Evolutionary conservation across 2,888 invertebrate species (phyloP).

Genomic region (Gastracanthus pulcherrimus): DNA sequence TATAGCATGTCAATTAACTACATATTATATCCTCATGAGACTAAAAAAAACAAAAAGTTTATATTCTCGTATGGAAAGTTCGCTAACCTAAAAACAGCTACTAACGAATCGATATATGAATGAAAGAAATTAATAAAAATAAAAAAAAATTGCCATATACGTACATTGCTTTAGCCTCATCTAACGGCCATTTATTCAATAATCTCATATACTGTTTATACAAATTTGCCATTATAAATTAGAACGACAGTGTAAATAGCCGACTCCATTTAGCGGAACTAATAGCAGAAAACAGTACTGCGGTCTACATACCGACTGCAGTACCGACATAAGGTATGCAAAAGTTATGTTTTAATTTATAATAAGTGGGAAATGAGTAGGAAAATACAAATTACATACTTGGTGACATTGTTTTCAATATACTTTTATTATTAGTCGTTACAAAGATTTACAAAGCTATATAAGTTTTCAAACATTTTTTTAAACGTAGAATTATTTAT

Average conservation of each 20-base stretch:
- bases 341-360: too few relatives aligned
- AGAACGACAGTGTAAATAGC: not conserved
- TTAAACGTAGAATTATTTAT: not conserved
- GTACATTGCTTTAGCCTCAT: slow-evolving; percentile 85
- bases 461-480: not conserved
- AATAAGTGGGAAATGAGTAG: not conserved
- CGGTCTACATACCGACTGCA: too few relatives aligned
- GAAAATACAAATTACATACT: slow-evolving; percentile 8
- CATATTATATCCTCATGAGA: not conserved
- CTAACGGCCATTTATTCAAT: slow-evolving; percentile 89
- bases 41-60: not conserved
- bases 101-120: too few relatives aligned
- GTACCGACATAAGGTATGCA: not conserved
- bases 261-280: slow-evolving; percentile 6
- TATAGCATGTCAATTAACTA: not conserved
- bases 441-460: slow-evolving; percentile 5
- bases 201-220: slow-evolving; percentile 87
- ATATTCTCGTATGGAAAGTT: not conserved
- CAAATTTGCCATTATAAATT: slow-evolving; percentile 81
- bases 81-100: not conserved
- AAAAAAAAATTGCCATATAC: slow-evolving; percentile 75
- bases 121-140: not conserved
- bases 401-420: not conserved
- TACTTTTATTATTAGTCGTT: slow-evolving; percentile 6
- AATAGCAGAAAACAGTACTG: not conserved